These are phyloP conservation scores for Microcebus ravelobensis DNA, from an alignment of 2,113 vertebrate genomes.

Conservation along the genomic window DNA sequence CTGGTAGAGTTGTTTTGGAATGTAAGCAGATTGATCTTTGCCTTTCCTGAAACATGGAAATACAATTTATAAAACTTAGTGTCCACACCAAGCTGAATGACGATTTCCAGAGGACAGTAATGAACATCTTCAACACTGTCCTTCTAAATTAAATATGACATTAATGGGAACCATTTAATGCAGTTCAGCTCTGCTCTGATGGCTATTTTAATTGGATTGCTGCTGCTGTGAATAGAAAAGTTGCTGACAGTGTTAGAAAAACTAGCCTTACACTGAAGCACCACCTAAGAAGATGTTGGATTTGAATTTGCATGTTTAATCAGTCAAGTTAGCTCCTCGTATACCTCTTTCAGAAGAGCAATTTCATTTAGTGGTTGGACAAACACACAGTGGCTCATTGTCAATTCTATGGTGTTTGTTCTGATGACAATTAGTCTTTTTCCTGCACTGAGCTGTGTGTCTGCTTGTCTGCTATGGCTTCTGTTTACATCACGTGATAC, in stretches of 20 bases:
- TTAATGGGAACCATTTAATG: slow-evolving; percentile 80
- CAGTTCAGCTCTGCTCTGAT: slow-evolving; percentile 77
- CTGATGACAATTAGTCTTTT: slow-evolving; percentile 42
- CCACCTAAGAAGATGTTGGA: slow-evolving; percentile 43
- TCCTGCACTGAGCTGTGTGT: background rate
- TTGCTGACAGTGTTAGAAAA: slow-evolving; percentile 78
- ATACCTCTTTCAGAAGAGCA: background rate
- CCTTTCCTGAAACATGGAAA: slow-evolving; percentile 71
- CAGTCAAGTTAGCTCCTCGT: background rate
- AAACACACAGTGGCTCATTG: slow-evolving; percentile 50
- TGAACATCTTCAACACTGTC: slow-evolving; percentile 73
- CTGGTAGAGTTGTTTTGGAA: background rate
- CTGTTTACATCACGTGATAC: slow-evolving; percentile 1
- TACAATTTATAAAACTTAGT: slow-evolving; percentile 69
- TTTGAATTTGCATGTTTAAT: slow-evolving; percentile 76
- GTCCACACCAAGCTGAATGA: slow-evolving; percentile 54
- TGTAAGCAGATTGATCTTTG: slow-evolving; percentile 46
- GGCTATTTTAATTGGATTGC: slow-evolving; percentile 84
- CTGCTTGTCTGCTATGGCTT: background rate
- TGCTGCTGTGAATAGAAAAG: slow-evolving; percentile 71
- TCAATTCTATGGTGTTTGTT: background rate
- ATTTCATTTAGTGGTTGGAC: slow-evolving; percentile 47
- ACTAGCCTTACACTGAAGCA: slow-evolving; percentile 33
- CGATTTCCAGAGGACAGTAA: slow-evolving; percentile 71
- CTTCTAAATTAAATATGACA: slow-evolving; percentile 83